Evolutionary conservation across 2,797 vertebrate species (phyloP), one percentile per base, ranked within the genome.

Genomic region (Periophthalmus magnuspinnatus): DNA sequence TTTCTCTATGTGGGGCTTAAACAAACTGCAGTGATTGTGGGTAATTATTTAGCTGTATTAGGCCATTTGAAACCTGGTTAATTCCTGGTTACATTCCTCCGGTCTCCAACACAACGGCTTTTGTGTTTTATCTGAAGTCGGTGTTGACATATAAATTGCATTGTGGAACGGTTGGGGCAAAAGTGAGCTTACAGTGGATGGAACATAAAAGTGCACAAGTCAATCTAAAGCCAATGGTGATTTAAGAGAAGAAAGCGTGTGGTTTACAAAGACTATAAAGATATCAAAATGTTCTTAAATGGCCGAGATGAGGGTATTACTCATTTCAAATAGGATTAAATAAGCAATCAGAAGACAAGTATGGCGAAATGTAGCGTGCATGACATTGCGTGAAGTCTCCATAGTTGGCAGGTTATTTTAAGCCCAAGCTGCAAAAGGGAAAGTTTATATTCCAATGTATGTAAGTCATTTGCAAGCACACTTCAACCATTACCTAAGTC

Each of bases 61-160:
- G 79, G 74, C 71, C 74, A 85, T 89, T 90, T 86, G 81, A 90
- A 86, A 84, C 81, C 81, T 65, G 5, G 78, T 81, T 89, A 84
- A 89, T 89, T 82, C 84, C 78, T 74, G 74, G 81, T 90, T 85
- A 81, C 88, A 87, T 90, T 91, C 90, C 91, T 86, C 84, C 86
- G 79, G 81, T 90, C 86, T 87, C 74, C 80, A 74, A 84, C 80
- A 88, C 87, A 91, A 87, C 88, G 81, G 69, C 78, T 48, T 82
- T 77, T 76, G 78, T 87, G 19, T 86, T 87, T 85, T 84, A 87
- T 91, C 84, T 84, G 72, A 79, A 74, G 71, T 83, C 80, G 36
- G 85, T 3, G 84, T 71, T 90, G 84, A 91, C 84, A 90, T 79
- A 79, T 85, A 87, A 91, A 91, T 90, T 81, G 78, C 76, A 64